Evolutionary conservation across 2,113 vertebrate species (phyloP), one percentile per base, ranked within the genome.

Genomic region (Bubalus kerabau): DNA sequence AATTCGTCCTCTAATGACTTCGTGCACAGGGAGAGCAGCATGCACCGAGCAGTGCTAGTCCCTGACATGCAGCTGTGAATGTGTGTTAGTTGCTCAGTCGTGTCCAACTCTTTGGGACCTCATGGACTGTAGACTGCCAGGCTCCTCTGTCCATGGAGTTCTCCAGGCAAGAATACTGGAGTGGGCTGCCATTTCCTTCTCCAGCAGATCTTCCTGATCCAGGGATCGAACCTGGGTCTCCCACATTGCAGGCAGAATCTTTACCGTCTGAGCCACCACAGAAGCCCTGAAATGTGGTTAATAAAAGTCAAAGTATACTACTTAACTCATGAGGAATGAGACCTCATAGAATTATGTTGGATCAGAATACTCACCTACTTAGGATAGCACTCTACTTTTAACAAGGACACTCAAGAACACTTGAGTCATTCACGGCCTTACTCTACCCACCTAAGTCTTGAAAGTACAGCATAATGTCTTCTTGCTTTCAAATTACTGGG

Each of bases 1-100:
- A 19, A 15, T 13, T 23, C 6, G 32, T 7, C 50, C 85, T n/a
- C 54, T 50, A 85, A 48, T 5, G 74, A 80, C 40, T 24, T 2
- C 8, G 7, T 7, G 11, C 43, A 36, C 16, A 6, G 7, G 5
- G 59, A 40, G 1, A 36, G 19, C 0, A 11, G 43, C 17, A 19
- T 1, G 8, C 4, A 40, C 7, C 1, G 48, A 17, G 4, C 32
- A 52, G 28, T 6, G 23, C 36, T 26, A 12, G 13, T 46, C 30
- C 56, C 90, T 3, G 2, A 40, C 9, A 46, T 14, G n/a, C 23
- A 11, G 64, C 19, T 26, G n/a, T 12, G 67, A 40, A 3, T 2
- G 10, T 12, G 5, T 23, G 67, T 6, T 40, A 12, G n/a, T 13
- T 1, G 19, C n/a, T 40, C 67, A 71, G n/a, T 23, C n/a, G 0